phyloP scores from a whole-genome alignment of 2,113 vertebrate species.

The Xenopus laevis region DNA sequence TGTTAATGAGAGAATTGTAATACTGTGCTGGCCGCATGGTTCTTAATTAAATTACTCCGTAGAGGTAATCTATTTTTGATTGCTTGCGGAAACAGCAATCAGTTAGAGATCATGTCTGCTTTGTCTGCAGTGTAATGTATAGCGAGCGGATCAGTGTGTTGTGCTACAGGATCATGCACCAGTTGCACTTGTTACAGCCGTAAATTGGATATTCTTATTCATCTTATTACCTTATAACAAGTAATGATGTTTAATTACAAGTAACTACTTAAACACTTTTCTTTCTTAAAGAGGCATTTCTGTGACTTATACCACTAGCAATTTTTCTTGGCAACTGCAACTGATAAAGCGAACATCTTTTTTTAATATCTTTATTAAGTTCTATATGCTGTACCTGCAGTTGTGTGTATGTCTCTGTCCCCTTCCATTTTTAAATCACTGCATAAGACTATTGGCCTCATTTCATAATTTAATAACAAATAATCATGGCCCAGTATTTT shows the following conservation, averaged over 20 bases:
- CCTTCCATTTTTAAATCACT: too few relatives aligned
- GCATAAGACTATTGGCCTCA: too few relatives aligned
- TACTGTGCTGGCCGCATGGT: conserved; percentile 24
- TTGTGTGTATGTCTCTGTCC: too few relatives aligned
- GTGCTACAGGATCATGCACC: conserved; percentile 33
- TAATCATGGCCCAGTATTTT: too few relatives aligned
- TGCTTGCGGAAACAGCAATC: conserved; percentile 42
- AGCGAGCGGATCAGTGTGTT: conserved; percentile 25
- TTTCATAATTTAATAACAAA: too few relatives aligned
- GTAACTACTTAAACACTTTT: conserved; percentile 19
- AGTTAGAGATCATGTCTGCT: conserved; percentile 41
- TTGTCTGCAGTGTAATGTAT: conserved; percentile 42
- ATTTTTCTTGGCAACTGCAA: too few relatives aligned
- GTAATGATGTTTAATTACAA: conserved; percentile 26
- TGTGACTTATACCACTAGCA: too few relatives aligned
- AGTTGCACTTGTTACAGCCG: conserved; percentile 27
- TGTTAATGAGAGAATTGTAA: conserved; percentile 36
- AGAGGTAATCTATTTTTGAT: conserved; percentile 46
- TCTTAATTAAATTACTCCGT: conserved; percentile 44
- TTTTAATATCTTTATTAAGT: too few relatives aligned
- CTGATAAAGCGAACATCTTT: too few relatives aligned
- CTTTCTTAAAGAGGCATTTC: conserved; percentile 4
- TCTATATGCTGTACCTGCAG: too few relatives aligned
- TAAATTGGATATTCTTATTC: conserved; percentile 36
- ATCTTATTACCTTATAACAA: conserved; percentile 32